Base-by-base conservation (phyloP, 2,797 vertebrate species). In the Nyctalus aviator region DNA sequence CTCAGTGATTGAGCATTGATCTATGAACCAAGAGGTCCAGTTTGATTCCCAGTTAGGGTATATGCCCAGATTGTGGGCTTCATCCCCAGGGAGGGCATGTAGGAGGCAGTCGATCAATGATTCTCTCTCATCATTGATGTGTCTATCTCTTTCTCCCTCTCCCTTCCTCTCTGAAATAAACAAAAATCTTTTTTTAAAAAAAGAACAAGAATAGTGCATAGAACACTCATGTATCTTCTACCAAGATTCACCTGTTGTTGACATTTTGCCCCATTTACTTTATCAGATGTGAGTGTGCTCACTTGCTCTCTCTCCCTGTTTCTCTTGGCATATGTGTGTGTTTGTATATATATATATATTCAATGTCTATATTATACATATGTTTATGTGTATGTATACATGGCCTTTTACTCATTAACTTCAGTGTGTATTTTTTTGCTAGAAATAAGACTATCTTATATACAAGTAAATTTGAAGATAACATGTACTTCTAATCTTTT, bases 401-500 rank as follows among this genome's bases (percentile, higher is more conserved):
- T 68, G 48, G 12, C 3, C 27, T 25, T 88, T 95, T 68, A 91
- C 6, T 91, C 30, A 17, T 81, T 55, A 37, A 44, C 27, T 35
- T 92, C 23, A 84, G 10, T 59, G 3, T 86, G 12, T 73, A 50
- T n/a, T 35, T 79, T 89, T 72, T 84, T 90, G 57, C 87, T 87
- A 92, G 78, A 73, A 95, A 44, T 75, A 87, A 76, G 59, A 87
- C n/a, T 90, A 2, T 85, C 21, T 89, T 90, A 35, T 4, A 37
- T 81, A 75, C 30, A 92, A 88, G 4, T 77, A 73, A 59, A 94
- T 57, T 88, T 89, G 30, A 94, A 90, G 30, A 32, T 69, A n/a
- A 37, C 50, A 5, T 23, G 48, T 46, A 84, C 62, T 93, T 59
- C 59, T 84, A 37, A 48, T 75, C 66, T 85, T 88, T 50, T 32